Evolutionary conservation across 2,113 vertebrate species (phyloP).

Genomic region (Aix galericulata): DNA sequence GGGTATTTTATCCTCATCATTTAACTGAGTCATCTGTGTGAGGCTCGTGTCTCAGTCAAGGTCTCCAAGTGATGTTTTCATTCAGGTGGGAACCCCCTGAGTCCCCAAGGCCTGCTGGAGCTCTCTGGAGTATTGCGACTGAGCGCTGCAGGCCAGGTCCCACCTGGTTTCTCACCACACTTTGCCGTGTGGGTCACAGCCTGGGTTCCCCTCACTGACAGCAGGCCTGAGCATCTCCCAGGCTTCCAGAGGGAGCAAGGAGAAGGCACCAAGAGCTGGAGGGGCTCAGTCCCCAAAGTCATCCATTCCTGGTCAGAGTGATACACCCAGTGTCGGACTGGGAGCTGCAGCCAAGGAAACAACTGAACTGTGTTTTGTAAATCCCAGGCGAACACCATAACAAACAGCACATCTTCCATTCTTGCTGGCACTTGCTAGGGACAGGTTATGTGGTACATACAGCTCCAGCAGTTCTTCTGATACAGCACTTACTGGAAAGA

Average conservation of each 20-base stretch:
- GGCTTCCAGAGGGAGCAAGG: not conserved
- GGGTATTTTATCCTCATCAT: not conserved
- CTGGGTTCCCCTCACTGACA: accelerated
- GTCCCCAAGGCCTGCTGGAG: not conserved
- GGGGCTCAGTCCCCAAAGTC: not conserved
- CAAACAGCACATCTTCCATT: not conserved
- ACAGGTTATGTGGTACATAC: not conserved
- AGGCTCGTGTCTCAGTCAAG: not conserved
- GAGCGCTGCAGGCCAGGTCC: not conserved
- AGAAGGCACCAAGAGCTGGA: not conserved
- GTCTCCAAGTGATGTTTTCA: not conserved
- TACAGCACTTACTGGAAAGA: not conserved
- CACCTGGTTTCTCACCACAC: not conserved
- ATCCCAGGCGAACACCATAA: not conserved
- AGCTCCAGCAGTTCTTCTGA: not conserved
- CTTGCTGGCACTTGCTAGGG: accelerated
- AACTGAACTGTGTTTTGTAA: not conserved
- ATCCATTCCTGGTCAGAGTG: accelerated
- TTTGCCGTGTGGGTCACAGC: not conserved
- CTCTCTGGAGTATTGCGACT: not conserved
- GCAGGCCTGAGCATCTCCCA: not conserved
- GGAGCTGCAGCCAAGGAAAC: not conserved
- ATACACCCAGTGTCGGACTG: not conserved
- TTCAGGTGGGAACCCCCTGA: not conserved
- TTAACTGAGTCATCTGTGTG: not conserved